A percentile compares a stretch with the other conserved stretches of the same genome.
Evolutionary conservation across 2,113 vertebrate genomes (phyloP).

Genomic region (Morone chrysops): DNA sequence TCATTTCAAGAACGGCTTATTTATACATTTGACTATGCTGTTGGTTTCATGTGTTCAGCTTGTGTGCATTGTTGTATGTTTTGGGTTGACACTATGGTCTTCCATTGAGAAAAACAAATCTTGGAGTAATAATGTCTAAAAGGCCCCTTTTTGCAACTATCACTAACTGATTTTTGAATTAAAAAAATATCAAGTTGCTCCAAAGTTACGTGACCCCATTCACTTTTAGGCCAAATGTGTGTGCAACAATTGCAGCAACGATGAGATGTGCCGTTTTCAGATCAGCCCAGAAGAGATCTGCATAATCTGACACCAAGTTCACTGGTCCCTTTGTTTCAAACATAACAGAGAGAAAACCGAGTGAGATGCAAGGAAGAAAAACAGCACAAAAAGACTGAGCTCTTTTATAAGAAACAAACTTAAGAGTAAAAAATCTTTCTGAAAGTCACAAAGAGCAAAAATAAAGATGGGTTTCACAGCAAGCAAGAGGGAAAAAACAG

Average conservation of each 20-base stretch:
- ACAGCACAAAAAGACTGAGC: not conserved
- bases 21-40: not conserved
- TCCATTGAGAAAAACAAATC: not conserved
- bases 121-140: not conserved
- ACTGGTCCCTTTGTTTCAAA: constrained; percentile 54
- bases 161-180: not conserved
- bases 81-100: not conserved
- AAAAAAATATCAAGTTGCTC: not conserved
- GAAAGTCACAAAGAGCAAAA: not conserved
- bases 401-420: not conserved
- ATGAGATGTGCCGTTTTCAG: constrained; percentile 32
- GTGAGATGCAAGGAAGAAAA: constrained; percentile 5
- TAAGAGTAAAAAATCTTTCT: not conserved
- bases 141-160: not conserved
- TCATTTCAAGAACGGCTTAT: not conserved
- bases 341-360: constrained; percentile 20
- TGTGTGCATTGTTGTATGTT: not conserved
- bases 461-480: not conserved
- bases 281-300: constrained; percentile 13
- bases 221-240: not conserved
- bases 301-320: constrained; percentile 41
- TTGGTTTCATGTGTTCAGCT: not conserved
- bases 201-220: not conserved
- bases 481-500: not conserved
- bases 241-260: not conserved